Conservation (phyloP, 2,113 vertebrate genomes). For the Oophaga pumilio region DNA sequence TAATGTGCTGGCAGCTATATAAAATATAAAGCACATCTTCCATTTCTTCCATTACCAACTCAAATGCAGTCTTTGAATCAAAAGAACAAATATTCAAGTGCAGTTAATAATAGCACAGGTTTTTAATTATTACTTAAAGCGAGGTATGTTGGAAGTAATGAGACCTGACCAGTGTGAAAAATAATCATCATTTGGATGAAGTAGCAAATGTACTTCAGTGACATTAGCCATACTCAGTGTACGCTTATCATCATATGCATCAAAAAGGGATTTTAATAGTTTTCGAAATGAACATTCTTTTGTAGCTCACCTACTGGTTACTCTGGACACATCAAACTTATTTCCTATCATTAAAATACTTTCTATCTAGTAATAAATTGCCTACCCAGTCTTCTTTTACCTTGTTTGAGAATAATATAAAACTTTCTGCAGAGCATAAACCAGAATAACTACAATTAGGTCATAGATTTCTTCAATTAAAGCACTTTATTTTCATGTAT, state of each 20-base stretch:
- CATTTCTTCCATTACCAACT: neutral
- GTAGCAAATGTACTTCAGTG: constrained; percentile 18
- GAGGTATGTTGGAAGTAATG: constrained; percentile 22
- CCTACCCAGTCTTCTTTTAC: neutral
- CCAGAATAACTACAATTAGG: neutral
- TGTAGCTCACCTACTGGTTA: constrained; percentile 2
- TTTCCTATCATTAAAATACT: neutral
- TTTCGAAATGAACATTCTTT: constrained; percentile 1
- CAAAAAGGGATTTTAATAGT: constrained; percentile 18
- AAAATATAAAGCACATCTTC: neutral
- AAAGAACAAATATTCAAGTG: neutral
- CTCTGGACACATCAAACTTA: neutral
- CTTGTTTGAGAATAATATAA: neutral
- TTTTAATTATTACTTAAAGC: constrained; percentile 5
- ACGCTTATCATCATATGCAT: constrained; percentile 25
- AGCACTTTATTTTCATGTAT: neutral
- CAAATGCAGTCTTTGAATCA: neutral
- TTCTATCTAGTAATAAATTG: neutral
- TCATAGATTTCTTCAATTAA: neutral
- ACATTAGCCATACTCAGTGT: neutral
- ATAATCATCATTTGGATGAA: constrained; percentile 24
- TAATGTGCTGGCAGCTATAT: neutral
- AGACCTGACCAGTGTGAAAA: constrained; percentile 16
- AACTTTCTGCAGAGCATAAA: neutral
- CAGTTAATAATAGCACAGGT: neutral